Evolutionary conservation across 1,140 invertebrate species (phyloP).

Genomic region (Manduca sexta): DNA sequence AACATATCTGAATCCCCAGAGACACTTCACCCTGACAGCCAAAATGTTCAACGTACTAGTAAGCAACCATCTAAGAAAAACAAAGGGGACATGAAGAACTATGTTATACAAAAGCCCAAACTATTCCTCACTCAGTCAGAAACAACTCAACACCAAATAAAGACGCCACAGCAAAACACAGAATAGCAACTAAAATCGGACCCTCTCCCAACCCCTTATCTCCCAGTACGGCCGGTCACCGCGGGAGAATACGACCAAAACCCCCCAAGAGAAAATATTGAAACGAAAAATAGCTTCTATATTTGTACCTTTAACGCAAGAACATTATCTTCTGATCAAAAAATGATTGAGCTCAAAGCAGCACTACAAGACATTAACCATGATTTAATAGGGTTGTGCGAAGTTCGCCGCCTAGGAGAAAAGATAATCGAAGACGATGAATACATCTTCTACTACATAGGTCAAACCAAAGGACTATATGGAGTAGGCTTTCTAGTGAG

Average conservation of each 20-base stretch:
- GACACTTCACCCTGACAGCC: conserved; percentile 2
- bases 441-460: conserved; percentile 8
- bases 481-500: conserved; percentile 11
- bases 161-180: not conserved
- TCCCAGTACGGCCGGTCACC: too few relatives aligned
- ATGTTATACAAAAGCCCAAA: conserved; percentile 15
- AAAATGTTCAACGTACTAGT: conserved; percentile 4
- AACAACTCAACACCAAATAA: not conserved
- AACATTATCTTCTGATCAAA: too few relatives aligned
- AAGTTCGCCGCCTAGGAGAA: conserved; percentile 5
- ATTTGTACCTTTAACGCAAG: too few relatives aligned
- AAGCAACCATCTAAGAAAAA: conserved; percentile 18
- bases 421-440: conserved; percentile 9
- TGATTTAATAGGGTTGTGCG: conserved; percentile 8
- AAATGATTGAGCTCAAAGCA: not conserved
- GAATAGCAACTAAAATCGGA: too few relatives aligned
- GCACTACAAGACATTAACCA: conserved; percentile 1
- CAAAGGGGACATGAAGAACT: conserved; percentile 15
- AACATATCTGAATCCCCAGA: conserved; percentile 19
- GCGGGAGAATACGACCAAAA: too few relatives aligned
- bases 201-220: too few relatives aligned
- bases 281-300: too few relatives aligned
- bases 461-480: conserved; percentile 5
- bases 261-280: too few relatives aligned
- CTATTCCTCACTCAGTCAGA: conserved; percentile 12